Evolutionary conservation across 2,888 invertebrate species (phyloP), one percentile per base, ranked within the genome.

Genomic region (Ennomos quercinarius): DNA sequence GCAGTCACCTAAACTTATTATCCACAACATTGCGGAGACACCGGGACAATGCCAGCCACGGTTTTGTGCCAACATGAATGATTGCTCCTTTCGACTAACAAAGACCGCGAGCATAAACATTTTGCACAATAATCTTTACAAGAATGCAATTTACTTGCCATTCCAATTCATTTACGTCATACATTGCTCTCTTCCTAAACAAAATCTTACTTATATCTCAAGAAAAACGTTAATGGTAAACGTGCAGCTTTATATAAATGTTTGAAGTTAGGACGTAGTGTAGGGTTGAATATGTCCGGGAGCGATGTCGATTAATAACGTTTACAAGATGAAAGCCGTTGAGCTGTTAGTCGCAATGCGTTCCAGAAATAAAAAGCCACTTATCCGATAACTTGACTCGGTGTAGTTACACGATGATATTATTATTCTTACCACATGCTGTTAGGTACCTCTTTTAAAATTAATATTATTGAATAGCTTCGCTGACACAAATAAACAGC

Each of bases 291-390:
- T 82, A 78, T 78, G 77, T 78, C 82, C 89, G 84, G 90, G 88
- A 90, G 91, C 85, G 74, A 72, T 85, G 87, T 85, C 89, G 88
- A 91, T 91, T 91, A 90, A 91, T 91, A 91, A 89, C 87, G 82
- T 89, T 90, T 91, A 90, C 89, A 89, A 90, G 89, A 91, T 89
- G 90, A 91, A 90, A 91, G 90, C 87, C 84, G 87, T 81, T 84
- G 54, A 59, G 61, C 63, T 62, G 67, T 67, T 65, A 84, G 85
- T 84, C 84, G 86, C 83, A 86, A 83, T 87, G 87, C 80, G 85
- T 84, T 89, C 87, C 88, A 90, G 83, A 91, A 90, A 91, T 90
- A 91, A 90, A 37, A 80, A 91, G 83, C 84, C 86, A 27, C 27
- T 83, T 80, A 84, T 81, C 78, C 81, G 78, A 87, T 85, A 86